A percentile compares a stretch with the other conserved stretches of the same genome.
phyloP scores from a whole-genome alignment of 2,888 invertebrate genomes.

The Anorthoa munda region DNA sequence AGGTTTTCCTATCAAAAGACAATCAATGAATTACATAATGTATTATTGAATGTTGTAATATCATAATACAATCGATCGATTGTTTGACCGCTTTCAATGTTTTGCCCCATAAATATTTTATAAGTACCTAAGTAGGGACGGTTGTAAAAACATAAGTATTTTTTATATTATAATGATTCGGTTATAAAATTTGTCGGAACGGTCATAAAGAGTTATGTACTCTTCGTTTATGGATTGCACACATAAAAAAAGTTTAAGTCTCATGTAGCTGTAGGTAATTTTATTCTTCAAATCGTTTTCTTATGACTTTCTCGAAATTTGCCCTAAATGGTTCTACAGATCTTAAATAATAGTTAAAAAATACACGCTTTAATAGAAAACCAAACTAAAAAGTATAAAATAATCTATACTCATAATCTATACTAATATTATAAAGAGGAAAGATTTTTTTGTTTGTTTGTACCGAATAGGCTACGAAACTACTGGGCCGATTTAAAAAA shows the following conservation, averaged over 20 bases:
- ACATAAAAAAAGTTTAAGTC: background rate
- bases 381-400: no score
- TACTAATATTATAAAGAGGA: no score
- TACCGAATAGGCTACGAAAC: no score
- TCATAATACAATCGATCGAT: background rate
- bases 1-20: background rate
- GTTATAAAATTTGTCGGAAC: constrained; percentile 6
- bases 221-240: background rate
- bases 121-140: constrained; percentile 10
- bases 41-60: background rate
- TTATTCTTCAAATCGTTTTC: background rate
- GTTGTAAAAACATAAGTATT: constrained; percentile 13
- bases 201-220: constrained; percentile 11
- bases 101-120: constrained; percentile 36
- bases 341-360: no score
- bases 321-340: background rate
- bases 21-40: no score
- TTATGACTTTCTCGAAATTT: background rate
- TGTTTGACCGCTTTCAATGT: constrained; percentile 17
- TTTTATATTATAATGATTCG: constrained; percentile 11
- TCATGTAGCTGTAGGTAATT: background rate
- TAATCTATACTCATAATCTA: no score
- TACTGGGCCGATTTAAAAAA: no score
- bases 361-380: no score
- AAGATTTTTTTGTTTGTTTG: no score